Evolutionary conservation across 2,797 vertebrate species (phyloP), one percentile per base, ranked within the genome.

Genomic region (Artibeus lituratus): DNA sequence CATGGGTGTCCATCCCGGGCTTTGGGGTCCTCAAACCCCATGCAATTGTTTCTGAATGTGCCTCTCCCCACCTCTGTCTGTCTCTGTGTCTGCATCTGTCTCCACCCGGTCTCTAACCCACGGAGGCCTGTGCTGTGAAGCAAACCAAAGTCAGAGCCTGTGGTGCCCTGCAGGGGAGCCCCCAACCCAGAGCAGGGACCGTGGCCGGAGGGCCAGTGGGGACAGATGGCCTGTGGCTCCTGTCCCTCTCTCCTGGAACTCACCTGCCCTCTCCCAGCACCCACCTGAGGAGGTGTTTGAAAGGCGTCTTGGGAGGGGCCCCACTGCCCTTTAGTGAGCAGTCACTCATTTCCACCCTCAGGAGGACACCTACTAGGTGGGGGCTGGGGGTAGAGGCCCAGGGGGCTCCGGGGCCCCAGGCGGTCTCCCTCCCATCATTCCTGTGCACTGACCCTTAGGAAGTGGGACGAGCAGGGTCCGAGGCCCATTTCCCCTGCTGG

Each of bases 401-500:
- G 37, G 78, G 74, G 19, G 35, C 22, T 16, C 7, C 44, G 57
- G 67, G 82, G 11, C 22, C 26, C 35, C 24, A 59, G 81, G 24
- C 2, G 0, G 37, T 35, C 35, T 72, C 42, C 14, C 72, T 37
- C 14, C 65, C 53, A 67, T 37, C 72, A 3, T 49, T 59, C 29
- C 73, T 35, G 74, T 0, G 2, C 10, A 5, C 91, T 59, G 73
- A 73, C 55, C 72, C 59, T 35, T 18, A 12, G 29, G 47, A 53
- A 76, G 32, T 24, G 16, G 42, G 11, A 21, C 39, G n/a, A 72
- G 42, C 55, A 2, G 1, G 12, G 9, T 14, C 57, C 4, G 2
- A 97, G 96, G 80, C 94, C 90, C 74, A 22, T 77, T 93, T 84
- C 67, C 90, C 97, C 97, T 69, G 94, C 97, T 96, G 98, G 96